Evolutionary conservation across 2,797 vertebrate species (phyloP).

Genomic region (Triplophysa yarkandensis): DNA sequence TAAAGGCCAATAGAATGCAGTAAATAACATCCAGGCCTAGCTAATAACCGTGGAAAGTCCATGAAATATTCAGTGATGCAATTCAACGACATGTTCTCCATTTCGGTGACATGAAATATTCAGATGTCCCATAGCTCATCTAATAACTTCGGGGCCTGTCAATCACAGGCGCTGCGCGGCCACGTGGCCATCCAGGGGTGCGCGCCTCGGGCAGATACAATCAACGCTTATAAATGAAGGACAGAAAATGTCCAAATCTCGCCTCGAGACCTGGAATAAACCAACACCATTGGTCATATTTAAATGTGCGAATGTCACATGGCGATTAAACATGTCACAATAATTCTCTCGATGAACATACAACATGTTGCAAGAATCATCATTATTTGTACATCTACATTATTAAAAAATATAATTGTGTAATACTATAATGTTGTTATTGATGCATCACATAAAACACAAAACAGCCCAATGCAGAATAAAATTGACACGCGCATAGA

Average conservation of each 20-base stretch:
- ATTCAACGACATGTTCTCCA: conserved; percentile 38
- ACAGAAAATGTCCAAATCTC: conserved; percentile 17
- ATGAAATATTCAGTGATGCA: conserved; percentile 37
- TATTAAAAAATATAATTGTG: background rate
- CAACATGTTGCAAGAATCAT: background rate
- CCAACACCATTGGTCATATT: background rate
- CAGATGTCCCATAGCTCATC: conserved; percentile 68
- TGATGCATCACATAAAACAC: no score
- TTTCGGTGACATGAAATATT: conserved; percentile 65
- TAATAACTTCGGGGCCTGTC: conserved; percentile 74
- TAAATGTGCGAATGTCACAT: background rate
- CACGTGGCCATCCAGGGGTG: conserved; percentile 54
- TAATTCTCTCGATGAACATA: no score
- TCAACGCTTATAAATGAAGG: conserved; percentile 9
- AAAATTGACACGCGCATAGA: background rate
- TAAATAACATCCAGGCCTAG: background rate
- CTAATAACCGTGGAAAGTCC: conserved; percentile 17
- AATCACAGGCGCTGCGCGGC: conserved; percentile 62
- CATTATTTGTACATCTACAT: background rate
- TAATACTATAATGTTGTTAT: no score
- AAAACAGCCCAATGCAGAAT: background rate
- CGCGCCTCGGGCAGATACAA: conserved; percentile 32
- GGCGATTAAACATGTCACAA: background rate
- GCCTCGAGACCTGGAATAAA: background rate
- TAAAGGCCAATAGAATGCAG: background rate